Evolutionary conservation across 2,797 vertebrate species (phyloP).

Genomic region (Philypnodon macrostomus): DNA sequence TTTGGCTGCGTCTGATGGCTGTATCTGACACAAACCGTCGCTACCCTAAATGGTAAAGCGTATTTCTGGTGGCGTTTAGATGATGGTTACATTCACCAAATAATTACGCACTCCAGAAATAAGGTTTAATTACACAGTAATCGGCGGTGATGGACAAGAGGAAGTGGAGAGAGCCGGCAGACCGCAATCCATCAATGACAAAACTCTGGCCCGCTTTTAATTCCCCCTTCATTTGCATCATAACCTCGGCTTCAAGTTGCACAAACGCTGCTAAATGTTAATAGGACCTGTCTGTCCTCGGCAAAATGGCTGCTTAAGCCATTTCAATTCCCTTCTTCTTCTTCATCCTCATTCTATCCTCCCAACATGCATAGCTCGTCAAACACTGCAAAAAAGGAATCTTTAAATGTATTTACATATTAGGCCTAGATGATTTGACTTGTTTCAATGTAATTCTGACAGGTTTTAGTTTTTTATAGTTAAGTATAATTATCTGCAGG

Average conservation of each 20-base stretch:
- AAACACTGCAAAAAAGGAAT: slow-evolving; percentile 90
- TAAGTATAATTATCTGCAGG: no score
- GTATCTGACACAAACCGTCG: slow-evolving; percentile 97
- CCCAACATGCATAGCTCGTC: slow-evolving; percentile 90
- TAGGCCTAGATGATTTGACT: no score
- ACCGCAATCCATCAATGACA: slow-evolving; percentile 99
- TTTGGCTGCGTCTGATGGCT: slow-evolving; percentile 99
- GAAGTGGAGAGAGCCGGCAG: slow-evolving; percentile 99
- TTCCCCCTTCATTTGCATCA: slow-evolving; percentile 99
- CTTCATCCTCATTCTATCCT: slow-evolving; percentile 80
- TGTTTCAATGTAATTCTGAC: no score
- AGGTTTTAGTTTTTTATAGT: no score
- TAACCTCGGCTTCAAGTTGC: slow-evolving; percentile 99
- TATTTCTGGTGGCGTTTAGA: slow-evolving; percentile 96
- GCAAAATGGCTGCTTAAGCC: slow-evolving; percentile 99
- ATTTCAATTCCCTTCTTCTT: slow-evolving; percentile 87
- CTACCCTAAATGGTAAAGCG: slow-evolving; percentile 95
- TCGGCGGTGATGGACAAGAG: slow-evolving; percentile 99
- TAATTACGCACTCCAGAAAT: slow-evolving; percentile 99
- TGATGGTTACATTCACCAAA: slow-evolving; percentile 99
- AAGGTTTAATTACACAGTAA: slow-evolving; percentile 99
- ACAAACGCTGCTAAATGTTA: slow-evolving; percentile 99
- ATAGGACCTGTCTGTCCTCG: slow-evolving; percentile 99
- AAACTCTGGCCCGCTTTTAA: slow-evolving; percentile 99
- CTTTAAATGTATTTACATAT: no score